These are phyloP conservation scores for Umimayanthus kanabou DNA, from an alignment of 92 coral and sea anemone species.

Conservation along the genomic window DNA sequence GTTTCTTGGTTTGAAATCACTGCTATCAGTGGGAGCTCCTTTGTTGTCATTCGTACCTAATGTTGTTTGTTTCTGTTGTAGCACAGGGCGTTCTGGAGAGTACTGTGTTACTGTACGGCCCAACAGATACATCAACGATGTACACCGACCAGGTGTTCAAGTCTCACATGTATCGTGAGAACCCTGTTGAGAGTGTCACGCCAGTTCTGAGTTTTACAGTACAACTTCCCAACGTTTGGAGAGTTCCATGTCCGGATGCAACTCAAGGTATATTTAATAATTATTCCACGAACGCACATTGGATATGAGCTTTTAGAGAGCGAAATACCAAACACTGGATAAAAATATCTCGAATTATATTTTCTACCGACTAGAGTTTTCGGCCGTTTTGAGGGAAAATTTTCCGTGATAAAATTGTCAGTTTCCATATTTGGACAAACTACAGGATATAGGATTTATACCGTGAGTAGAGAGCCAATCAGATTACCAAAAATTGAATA, in stretches of 20 bases:
- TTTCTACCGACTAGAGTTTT: no score
- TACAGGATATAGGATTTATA: no score
- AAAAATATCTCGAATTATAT: no score
- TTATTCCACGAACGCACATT: no score
- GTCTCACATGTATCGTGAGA: conserved; percentile 53
- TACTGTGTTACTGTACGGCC: conserved; percentile 83
- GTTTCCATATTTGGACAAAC: no score
- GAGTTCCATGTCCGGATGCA: neutral
- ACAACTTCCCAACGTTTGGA: conserved; percentile 64
- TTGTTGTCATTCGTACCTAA: neutral
- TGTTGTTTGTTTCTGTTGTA: neutral
- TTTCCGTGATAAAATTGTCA: no score
- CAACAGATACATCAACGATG: conserved; percentile 74
- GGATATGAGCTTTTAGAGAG: no score
- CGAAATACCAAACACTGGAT: no score
- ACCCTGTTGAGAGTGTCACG: conserved; percentile 64
- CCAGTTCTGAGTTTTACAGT: conserved; percentile 75
- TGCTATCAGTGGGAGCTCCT: neutral
- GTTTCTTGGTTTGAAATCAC: no score
- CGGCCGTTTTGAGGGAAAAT: no score
- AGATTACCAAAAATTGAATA: no score
- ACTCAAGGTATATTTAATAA: conserved; percentile 32
- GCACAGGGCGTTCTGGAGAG: conserved; percentile 36
- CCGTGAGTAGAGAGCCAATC: no score
- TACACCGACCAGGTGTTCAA: conserved; percentile 71